Base-by-base conservation (phyloP, 2,113 vertebrate species). In the Gymnorhina tibicen region DNA sequence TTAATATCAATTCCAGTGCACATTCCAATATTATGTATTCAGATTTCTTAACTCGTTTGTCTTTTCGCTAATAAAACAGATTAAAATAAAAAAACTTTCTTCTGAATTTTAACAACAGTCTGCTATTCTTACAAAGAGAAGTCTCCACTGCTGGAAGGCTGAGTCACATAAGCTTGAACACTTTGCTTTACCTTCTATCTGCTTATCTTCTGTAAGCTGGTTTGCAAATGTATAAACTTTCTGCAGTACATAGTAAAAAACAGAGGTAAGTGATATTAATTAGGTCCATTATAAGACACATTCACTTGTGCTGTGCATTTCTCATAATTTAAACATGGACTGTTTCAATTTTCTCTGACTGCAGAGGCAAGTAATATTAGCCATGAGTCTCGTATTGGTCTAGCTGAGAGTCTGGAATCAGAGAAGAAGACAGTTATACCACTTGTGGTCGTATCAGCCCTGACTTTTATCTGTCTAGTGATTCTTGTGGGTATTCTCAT, bases 331-430 rank as follows among this genome's bases (percentile, higher is more conserved):
- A 97, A 98, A 98, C 97, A 77, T 95, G 95, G 94, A 98, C 96
- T 96, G 81, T 98, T 96, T 98, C 87, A 94, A 97, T 98, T 98
- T 98, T 98, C 97, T 97, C 96, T 87, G 96, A 98, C 97, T 98
- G 88, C 98, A 99, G 99, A 99, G 89, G 99, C 98, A 98, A 99
- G 98, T 98, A 99, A 99, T 99, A 99, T 99, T 98, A 99, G 99
- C 98, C 99, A 99, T 85, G 99, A 99, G 96, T 99, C 99, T 47
- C 98, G 98, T 96, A 98, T 99, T 24, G 99, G 99, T 87, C 98
- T 99, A 89, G 97, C 98, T 94, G 98, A 98, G 96, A 97, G 98
- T 97, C n/a, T 98, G 96, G 99, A 99, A 55, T 96, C 97, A 85
- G 98, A 99, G 97, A 98, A 97, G 98, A 98, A 98, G 95, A 98